A percentile compares a stretch with the other conserved stretches of the same genome.
phyloP scores from a whole-genome alignment of 2,797 vertebrate species.

The Columba guinea region DNA sequence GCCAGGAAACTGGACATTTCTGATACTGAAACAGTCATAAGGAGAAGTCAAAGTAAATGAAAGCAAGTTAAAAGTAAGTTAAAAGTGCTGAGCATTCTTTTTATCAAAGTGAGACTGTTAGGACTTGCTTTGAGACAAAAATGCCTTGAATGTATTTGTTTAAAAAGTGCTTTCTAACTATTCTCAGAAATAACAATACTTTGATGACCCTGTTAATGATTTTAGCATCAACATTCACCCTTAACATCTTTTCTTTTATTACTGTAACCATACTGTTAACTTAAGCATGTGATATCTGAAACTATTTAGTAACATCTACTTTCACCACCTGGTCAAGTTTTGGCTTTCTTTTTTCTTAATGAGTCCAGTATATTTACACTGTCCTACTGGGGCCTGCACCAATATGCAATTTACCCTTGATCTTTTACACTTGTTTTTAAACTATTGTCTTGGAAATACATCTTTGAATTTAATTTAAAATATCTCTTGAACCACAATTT shows the following conservation, averaged over 20 bases:
- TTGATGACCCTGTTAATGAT: background rate
- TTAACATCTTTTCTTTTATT: background rate
- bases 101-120: background rate
- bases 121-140: background rate
- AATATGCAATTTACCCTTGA: background rate
- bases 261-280: background rate
- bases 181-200: background rate
- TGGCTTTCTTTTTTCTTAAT: background rate
- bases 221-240: background rate
- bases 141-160: background rate
- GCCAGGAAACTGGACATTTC: constrained; percentile 9
- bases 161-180: background rate
- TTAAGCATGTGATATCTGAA: background rate
- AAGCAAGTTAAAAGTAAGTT: constrained; percentile 1
- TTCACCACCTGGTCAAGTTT: constrained; percentile 12
- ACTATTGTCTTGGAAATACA: background rate
- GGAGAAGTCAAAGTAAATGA: constrained; percentile 3
- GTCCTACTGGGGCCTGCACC: background rate
- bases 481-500: background rate
- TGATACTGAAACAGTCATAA: constrained; percentile 17
- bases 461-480: background rate
- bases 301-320: background rate
- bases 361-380: background rate
- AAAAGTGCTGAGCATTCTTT: background rate
- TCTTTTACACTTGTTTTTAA: background rate